Evolutionary conservation across 92 coral and sea anemone species (phyloP).

Genomic region (Umimayanthus chanpuru): DNA sequence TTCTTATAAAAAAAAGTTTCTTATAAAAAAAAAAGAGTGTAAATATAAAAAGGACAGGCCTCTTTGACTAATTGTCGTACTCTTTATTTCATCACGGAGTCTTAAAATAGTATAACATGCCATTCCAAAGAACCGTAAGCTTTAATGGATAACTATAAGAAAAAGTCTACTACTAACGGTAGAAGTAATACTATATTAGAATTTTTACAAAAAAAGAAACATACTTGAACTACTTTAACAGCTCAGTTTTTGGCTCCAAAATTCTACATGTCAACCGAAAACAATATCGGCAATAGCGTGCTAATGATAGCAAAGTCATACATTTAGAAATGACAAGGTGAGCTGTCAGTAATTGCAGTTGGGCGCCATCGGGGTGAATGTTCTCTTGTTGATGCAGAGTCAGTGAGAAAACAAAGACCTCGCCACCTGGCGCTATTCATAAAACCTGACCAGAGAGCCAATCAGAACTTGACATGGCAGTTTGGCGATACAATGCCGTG

Average conservation of each 20-base stretch:
- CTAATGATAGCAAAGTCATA: not conserved
- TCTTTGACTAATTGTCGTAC: too few relatives aligned
- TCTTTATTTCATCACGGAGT: not conserved
- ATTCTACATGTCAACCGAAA: not conserved
- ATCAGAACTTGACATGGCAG: conserved; percentile 1
- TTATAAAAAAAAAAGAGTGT: too few relatives aligned
- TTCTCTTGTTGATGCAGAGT: not conserved
- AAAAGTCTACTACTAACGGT: too few relatives aligned
- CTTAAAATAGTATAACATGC: not conserved
- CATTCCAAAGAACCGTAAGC: not conserved
- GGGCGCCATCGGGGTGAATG: conserved; percentile 19
- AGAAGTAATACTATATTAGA: too few relatives aligned
- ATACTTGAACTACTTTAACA: not conserved
- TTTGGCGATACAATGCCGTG: conserved; percentile 10
- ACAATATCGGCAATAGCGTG: conserved; percentile 7
- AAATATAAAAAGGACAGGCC: too few relatives aligned
- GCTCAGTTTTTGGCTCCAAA: not conserved
- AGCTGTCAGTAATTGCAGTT: not conserved
- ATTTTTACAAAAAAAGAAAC: too few relatives aligned
- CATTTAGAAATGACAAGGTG: not conserved
- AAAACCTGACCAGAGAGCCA: conserved; percentile 1
- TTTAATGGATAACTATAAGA: too few relatives aligned
- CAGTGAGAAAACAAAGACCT: not conserved
- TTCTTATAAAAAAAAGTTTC: too few relatives aligned
- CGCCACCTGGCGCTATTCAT: conserved; percentile 34